Evolutionary conservation across 1,140 invertebrate genomes (phyloP).

Genomic region (Drosophila mauritiana): DNA sequence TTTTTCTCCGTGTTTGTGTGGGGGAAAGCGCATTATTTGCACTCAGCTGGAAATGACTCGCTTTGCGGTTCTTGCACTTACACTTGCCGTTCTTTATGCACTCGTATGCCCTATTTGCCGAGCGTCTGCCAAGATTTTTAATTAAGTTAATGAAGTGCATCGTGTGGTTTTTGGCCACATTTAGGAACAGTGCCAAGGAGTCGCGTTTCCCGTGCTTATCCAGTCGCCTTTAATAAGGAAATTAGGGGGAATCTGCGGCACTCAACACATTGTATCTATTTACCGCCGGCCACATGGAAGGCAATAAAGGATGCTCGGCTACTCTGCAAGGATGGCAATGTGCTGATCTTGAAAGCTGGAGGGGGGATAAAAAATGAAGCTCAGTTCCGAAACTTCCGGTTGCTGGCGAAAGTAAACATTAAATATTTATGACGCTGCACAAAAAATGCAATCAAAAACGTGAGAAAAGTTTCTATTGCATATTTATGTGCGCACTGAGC

Average conservation of each 20-base stretch:
- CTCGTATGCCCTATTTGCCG: slow-evolving; percentile 32
- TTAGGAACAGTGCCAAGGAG: slow-evolving; percentile 23
- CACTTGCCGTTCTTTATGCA: slow-evolving; percentile 17
- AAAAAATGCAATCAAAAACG: slow-evolving; percentile 82
- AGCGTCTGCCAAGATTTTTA: slow-evolving; percentile 62
- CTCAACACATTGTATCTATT: slow-evolving; percentile 24
- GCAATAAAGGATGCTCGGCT: slow-evolving; percentile 36
- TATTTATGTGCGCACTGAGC: slow-evolving; percentile 71
- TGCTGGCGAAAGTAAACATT: slow-evolving; percentile 63
- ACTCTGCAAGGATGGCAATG: slow-evolving; percentile 45
- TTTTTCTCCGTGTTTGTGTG: slow-evolving; percentile 1
- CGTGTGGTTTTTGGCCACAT: slow-evolving; percentile 68
- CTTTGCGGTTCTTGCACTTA: slow-evolving; percentile 71
- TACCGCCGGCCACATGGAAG: slow-evolving; percentile 26
- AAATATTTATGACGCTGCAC: slow-evolving; percentile 78
- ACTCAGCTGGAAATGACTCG: slow-evolving; percentile 74
- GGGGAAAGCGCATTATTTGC: slow-evolving; percentile 45
- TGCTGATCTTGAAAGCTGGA: background rate
- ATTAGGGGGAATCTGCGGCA: slow-evolving; percentile 5
- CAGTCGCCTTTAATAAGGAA: slow-evolving; percentile 31
- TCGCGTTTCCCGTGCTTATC: slow-evolving; percentile 19
- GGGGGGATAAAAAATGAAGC: slow-evolving; percentile 36
- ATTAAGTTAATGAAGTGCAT: slow-evolving; percentile 81
- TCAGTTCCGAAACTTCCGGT: slow-evolving; percentile 13
- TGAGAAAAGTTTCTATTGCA: slow-evolving; percentile 83